Conservation (phyloP, 30 jellyfish, hydroid and myxozoan species). For the Cassiopea xamachana region DNA sequence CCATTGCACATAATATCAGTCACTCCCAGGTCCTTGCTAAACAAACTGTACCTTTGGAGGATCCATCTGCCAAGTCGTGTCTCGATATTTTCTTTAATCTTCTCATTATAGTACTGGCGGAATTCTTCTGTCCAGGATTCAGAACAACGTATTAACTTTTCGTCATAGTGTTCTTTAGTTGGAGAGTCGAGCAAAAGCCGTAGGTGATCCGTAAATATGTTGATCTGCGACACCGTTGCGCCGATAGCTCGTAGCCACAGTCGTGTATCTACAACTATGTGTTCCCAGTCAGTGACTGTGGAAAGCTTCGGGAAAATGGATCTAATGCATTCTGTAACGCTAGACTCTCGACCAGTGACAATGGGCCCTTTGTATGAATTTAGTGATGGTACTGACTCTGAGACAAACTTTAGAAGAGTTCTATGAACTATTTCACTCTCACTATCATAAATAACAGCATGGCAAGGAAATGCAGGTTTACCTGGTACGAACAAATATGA, state of each 20-base stretch:
- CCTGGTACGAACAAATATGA: constrained; percentile 13
- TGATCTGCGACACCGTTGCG: constrained; percentile 74
- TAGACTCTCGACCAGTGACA: constrained; percentile 70
- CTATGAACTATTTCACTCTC: constrained; percentile 62
- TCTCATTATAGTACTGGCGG: constrained; percentile 74
- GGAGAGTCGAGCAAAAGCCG: constrained; percentile 80
- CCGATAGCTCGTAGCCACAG: constrained; percentile 85
- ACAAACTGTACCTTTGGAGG: constrained; percentile 86
- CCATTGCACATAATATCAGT: constrained; percentile 74
- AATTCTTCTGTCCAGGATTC: constrained; percentile 84
- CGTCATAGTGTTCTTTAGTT: constrained; percentile 70
- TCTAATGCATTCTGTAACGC: constrained; percentile 51
- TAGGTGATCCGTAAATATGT: constrained; percentile 68
- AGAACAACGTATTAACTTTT: constrained; percentile 68
- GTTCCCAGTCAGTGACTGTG: constrained; percentile 93
- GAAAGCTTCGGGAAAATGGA: constrained; percentile 76
- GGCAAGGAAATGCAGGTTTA: constrained; percentile 84
- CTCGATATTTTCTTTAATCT: constrained; percentile 64
- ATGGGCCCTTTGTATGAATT: constrained; percentile 74
- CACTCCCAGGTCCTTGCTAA: constrained; percentile 91
- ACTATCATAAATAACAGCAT: constrained; percentile 78
- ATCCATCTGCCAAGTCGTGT: constrained; percentile 91
- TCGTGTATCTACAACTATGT: constrained; percentile 74
- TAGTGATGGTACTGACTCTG: constrained; percentile 68
- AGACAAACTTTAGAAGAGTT: constrained; percentile 62